phyloP scores from a whole-genome alignment of 2,797 vertebrate species.

The Xiphorhynchus erythropygius region DNA sequence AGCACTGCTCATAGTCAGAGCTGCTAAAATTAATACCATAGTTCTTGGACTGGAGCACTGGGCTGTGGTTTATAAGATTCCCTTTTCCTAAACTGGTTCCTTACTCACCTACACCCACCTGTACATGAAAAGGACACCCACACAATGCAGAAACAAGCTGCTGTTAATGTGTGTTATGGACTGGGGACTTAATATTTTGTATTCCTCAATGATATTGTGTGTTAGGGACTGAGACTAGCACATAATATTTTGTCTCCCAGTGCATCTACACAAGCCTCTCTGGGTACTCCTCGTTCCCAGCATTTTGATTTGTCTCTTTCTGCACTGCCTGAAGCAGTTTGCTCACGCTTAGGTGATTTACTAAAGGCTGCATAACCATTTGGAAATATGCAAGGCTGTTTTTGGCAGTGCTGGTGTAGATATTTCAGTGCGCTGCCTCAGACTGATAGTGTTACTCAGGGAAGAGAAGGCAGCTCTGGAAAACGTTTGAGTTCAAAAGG shows the following conservation, averaged over 20 bases:
- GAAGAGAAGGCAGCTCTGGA: conserved; percentile 37
- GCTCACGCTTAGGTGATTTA: conserved; percentile 55
- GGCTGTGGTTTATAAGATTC: background rate
- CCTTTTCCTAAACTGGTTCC: background rate
- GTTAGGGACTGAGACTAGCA: background rate
- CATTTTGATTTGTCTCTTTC: conserved; percentile 28
- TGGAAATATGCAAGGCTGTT: conserved; percentile 61
- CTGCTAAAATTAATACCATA: background rate
- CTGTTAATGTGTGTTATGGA: background rate
- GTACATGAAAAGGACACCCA: background rate
- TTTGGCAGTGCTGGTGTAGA: conserved; percentile 50
- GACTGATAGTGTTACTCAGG: conserved; percentile 37
- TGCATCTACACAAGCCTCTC: background rate
- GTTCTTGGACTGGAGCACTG: background rate
- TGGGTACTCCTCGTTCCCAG: background rate
- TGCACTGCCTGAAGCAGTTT: conserved; percentile 20
- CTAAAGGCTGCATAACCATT: conserved; percentile 40
- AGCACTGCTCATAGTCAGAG: background rate
- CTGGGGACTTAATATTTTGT: background rate
- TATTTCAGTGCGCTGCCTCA: conserved; percentile 57
- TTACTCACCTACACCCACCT: background rate
- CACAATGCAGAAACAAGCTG: background rate
- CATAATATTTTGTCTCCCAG: background rate
- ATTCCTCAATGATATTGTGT: background rate
- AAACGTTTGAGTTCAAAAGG: conserved; percentile 68